Evolutionary conservation across 92 coral and sea anemone species (phyloP).

Genomic region (Umimayanthus chanpuru): DNA sequence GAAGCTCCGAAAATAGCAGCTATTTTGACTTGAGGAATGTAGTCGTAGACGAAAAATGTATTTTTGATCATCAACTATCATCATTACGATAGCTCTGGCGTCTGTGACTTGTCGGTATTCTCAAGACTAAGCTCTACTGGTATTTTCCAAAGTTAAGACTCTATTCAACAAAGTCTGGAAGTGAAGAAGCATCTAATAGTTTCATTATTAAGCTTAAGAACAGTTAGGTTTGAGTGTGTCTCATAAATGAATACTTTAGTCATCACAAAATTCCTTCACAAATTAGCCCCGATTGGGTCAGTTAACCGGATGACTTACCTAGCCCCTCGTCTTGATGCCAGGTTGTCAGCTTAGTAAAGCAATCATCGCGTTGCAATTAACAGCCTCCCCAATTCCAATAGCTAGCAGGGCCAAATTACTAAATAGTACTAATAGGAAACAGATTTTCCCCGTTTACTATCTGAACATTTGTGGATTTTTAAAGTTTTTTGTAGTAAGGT

Average conservation of each 20-base stretch:
- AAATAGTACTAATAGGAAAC: background rate
- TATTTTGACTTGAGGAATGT: background rate
- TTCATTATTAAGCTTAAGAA: background rate
- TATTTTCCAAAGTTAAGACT: background rate
- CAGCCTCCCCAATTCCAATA: background rate
- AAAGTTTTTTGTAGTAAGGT: background rate
- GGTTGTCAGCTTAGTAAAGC: background rate
- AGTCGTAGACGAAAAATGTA: background rate
- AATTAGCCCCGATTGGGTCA: background rate
- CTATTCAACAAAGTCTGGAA: background rate
- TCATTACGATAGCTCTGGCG: background rate
- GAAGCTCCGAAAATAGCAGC: constrained; percentile 32
- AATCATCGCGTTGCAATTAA: constrained; percentile 10
- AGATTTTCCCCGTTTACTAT: background rate
- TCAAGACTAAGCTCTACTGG: background rate
- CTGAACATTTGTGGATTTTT: background rate
- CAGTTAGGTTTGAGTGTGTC: no score
- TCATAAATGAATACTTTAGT: background rate
- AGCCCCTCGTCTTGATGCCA: background rate
- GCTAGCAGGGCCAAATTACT: background rate
- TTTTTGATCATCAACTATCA: background rate
- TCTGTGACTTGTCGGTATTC: background rate
- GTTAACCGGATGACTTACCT: background rate
- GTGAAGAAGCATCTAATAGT: background rate
- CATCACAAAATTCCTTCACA: background rate